phyloP scores from a whole-genome alignment of 92 coral and sea anemone genomes.

The Palythoa grandis region DNA sequence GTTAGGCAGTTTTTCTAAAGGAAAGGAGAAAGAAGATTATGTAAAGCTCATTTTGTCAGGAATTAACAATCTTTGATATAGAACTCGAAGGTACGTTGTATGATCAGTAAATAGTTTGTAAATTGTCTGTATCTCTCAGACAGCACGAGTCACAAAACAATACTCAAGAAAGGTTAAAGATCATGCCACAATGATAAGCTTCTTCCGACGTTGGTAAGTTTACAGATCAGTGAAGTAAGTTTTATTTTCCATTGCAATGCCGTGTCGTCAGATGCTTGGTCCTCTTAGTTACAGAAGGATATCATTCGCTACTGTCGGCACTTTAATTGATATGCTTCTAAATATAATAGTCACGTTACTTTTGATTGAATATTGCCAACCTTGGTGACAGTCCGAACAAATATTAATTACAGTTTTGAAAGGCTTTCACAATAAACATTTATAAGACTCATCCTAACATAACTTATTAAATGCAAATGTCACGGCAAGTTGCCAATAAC shows the following conservation, averaged over 20 bases:
- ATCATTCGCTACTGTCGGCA: conserved; percentile 36
- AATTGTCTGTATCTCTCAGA: no score
- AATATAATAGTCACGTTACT: conserved; percentile 28
- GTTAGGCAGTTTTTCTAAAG: no score
- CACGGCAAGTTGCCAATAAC: conserved; percentile 37
- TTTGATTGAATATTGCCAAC: conserved; percentile 31
- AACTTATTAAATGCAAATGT: conserved; percentile 42
- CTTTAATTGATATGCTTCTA: conserved; percentile 14
- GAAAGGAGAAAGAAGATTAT: no score
- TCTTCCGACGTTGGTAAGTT: not conserved
- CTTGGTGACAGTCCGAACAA: conserved; percentile 25
- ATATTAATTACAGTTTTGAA: conserved; percentile 42
- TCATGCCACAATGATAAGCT: not conserved
- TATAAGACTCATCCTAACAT: conserved; percentile 19
- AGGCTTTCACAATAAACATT: conserved; percentile 26
- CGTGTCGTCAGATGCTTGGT: not conserved
- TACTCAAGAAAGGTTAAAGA: not conserved
- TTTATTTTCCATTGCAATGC: not conserved
- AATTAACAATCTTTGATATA: no score
- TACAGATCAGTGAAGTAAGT: not conserved
- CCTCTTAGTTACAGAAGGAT: not conserved
- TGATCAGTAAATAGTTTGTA: no score
- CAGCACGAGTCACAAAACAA: not conserved
- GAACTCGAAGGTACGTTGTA: no score
- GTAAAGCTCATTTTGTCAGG: no score